Evolutionary conservation across 2,888 invertebrate species (phyloP), one percentile per base, ranked within the genome.

Genomic region (Galeopsomyia nigrocyanea): DNA sequence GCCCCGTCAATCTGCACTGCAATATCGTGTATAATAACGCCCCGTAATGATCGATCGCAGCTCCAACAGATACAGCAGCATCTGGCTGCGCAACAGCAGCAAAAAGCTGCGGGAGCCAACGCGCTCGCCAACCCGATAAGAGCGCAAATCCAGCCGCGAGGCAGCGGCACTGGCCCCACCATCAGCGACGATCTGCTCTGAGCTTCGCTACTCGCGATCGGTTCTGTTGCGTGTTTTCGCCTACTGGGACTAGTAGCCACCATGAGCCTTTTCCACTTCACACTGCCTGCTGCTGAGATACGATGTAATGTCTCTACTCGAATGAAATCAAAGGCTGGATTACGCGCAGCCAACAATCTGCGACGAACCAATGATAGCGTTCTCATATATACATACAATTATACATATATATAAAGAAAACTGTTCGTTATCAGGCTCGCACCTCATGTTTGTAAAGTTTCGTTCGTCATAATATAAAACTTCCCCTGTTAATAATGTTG

Each of bases 51-150:
- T 7, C 10, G 10, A 26, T 63, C 72, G 21, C 79, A 86, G 79
- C 79, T 86, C 68, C 86, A 86, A 75, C 86, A 86, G 73, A 77
- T 86, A 53, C 85, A 85, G 68, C 86, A 86, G 71, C 85, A 85
- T 78, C 77, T 86, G 73, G 84, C 84, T 63, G 84, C 85, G 53
- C 86, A 86, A 74, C 85, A 85, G 55, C 86, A 86, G 74, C 85
- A 85, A 74, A 86, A 86, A 77, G 81, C 85, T 17, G 78, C 82
- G 39, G 82, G 83, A 39, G 82, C 79, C 21, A 81, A 78, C 47
- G 82, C 81, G 19, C 39, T 39, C 39, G 39, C 39, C 13, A 39
- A 39, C 7, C 39, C 39, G 39, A 39, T 39, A 10, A 39, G 39
- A 39, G 39, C 84, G 56, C 86, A 85, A 79, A 80, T 85, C 57